Evolutionary conservation across 2,888 invertebrate species (phyloP).

Genomic region (Phragmatobia fuliginosa): DNA sequence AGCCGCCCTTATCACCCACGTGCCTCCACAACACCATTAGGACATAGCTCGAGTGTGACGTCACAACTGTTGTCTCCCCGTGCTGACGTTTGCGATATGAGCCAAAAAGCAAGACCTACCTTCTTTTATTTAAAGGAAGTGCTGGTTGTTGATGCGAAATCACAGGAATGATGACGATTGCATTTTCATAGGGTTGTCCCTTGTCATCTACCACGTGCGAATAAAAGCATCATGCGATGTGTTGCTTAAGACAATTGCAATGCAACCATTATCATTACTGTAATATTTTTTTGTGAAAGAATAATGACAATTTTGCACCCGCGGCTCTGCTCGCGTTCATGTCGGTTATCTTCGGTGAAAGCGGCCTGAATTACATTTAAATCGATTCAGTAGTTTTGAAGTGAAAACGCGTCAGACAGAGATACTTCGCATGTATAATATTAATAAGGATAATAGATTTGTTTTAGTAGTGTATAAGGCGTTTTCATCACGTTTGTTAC

Average conservation of each 20-base stretch:
- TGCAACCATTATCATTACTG: not conserved
- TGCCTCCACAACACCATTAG: constrained; percentile 44
- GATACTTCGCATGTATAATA: no score
- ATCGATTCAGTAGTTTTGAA: no score
- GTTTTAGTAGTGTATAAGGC: no score
- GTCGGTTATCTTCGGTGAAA: no score
- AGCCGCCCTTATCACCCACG: constrained; percentile 30
- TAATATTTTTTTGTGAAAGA: not conserved
- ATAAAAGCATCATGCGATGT: not conserved
- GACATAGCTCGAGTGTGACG: constrained; percentile 46
- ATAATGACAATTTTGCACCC: no score
- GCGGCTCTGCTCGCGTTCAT: no score
- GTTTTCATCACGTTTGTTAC: not conserved
- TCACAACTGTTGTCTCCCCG: constrained; percentile 26
- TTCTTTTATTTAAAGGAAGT: no score
- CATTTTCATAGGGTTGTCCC: not conserved
- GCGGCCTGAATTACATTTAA: no score
- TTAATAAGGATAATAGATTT: no score
- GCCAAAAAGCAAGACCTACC: not conserved
- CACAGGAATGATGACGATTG: not conserved
- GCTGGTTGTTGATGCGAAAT: not conserved
- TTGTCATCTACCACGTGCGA: not conserved
- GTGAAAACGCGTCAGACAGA: no score
- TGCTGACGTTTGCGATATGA: not conserved
- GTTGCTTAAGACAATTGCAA: not conserved